A percentile compares a stretch with the other conserved stretches of the same genome.
phyloP scores from a whole-genome alignment of 1,140 invertebrate species.

The Drosophila busckii region DNA sequence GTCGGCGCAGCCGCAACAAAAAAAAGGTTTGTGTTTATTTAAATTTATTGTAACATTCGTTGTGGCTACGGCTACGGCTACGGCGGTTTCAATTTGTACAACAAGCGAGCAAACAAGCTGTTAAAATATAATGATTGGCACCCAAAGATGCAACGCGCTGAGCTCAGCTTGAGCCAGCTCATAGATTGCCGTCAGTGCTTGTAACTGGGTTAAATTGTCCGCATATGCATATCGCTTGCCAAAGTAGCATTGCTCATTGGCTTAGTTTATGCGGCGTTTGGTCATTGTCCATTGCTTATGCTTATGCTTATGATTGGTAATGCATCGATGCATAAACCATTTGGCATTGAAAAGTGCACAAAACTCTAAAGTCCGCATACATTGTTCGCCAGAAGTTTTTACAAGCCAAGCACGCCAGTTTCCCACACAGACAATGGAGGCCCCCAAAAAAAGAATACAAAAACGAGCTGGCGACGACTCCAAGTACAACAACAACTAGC shows the following conservation, averaged over 20 bases:
- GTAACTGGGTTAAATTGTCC: slow-evolving; percentile 61
- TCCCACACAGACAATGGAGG: slow-evolving; percentile 71
- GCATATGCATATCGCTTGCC: slow-evolving; percentile 63
- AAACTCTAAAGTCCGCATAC: slow-evolving; percentile 30
- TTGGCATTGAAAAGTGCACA: slow-evolving; percentile 65
- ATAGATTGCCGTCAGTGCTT: no score
- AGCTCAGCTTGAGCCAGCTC: neutral
- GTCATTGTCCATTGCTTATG: slow-evolving; percentile 35
- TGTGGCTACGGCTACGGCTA: slow-evolving; percentile 2
- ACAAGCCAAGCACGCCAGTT: slow-evolving; percentile 54
- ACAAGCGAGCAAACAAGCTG: slow-evolving; percentile 76
- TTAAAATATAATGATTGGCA: slow-evolving; percentile 77
- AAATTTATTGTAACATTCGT: slow-evolving; percentile 76
- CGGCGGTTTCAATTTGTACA: slow-evolving; percentile 78
- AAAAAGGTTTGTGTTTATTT: slow-evolving; percentile 71
- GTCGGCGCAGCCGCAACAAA: slow-evolving; percentile 23
- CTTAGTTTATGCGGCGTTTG: slow-evolving; percentile 71
- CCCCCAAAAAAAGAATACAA: slow-evolving; percentile 8
- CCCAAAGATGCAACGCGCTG: slow-evolving; percentile 21
- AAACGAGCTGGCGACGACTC: slow-evolving; percentile 22
- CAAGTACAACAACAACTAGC: neutral
- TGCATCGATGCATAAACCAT: slow-evolving; percentile 64
- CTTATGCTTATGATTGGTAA: slow-evolving; percentile 62
- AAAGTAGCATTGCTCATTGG: slow-evolving; percentile 33
- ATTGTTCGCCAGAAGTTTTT: slow-evolving; percentile 57